phyloP scores from a whole-genome alignment of 2,888 invertebrate species.

The Pseudococcus viburni region DNA sequence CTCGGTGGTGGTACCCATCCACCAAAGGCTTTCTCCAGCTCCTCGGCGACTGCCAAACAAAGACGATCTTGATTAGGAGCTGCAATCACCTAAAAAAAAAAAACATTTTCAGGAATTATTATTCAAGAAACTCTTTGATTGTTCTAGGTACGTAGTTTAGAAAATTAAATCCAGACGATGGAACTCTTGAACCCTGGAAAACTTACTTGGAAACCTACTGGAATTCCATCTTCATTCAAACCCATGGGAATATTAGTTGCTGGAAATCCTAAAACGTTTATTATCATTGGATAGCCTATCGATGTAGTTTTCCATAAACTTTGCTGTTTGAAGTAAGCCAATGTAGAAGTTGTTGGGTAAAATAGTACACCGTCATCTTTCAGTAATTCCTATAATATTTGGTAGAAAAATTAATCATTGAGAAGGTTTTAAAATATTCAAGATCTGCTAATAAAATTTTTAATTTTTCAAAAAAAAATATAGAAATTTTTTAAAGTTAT shows the following conservation, averaged over 20 bases:
- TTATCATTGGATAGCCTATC: slow-evolving; percentile 87
- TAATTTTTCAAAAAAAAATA: not conserved
- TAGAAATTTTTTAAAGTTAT: not conserved
- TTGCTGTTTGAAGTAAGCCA: slow-evolving; percentile 88
- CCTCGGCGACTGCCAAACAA: slow-evolving; percentile 84
- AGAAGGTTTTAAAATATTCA: not conserved
- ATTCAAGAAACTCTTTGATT: no score
- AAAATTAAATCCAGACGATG: not conserved
- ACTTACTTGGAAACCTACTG: slow-evolving; percentile 82
- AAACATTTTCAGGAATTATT: not conserved
- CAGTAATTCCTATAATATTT: slow-evolving; percentile 75
- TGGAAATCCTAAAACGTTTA: slow-evolving; percentile 88
- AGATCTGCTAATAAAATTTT: not conserved
- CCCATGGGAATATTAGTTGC: slow-evolving; percentile 89
- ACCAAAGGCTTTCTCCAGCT: slow-evolving; percentile 84
- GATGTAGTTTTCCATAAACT: slow-evolving; percentile 84
- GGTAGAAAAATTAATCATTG: not conserved
- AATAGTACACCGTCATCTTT: slow-evolving; percentile 86
- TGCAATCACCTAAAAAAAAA: slow-evolving; percentile 75
- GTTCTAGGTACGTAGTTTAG: not conserved
- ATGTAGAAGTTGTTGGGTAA: slow-evolving; percentile 84
- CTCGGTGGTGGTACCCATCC: slow-evolving; percentile 80
- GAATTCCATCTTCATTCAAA: slow-evolving; percentile 79
- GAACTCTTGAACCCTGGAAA: not conserved
- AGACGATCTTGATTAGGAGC: slow-evolving; percentile 83